Base-by-base conservation (phyloP, 2,888 invertebrate species). In the Ligdia adustata region DNA sequence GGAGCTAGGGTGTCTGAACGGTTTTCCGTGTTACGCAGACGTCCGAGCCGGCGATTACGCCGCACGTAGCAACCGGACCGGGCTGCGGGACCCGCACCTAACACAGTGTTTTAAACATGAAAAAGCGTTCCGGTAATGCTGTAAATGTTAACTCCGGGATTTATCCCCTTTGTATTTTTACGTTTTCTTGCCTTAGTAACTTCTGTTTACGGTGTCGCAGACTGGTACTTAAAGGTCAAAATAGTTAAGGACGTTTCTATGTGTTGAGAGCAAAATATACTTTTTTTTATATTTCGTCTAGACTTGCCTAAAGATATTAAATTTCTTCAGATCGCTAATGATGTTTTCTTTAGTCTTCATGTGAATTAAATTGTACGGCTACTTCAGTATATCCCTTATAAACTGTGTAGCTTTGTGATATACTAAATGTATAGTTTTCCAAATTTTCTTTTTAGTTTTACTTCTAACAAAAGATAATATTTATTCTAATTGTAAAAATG, bases 1-100 rank as follows among this genome's bases (percentile, higher is more conserved):
- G 43, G 54, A 70, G n/a, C n/a, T n/a, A n/a, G 79, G 80, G 70
- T 63, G 83, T 83, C 88, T 89, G 90, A 90, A 90, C 79, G 90
- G 84, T 90, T 90, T 90, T 90, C 87, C 90, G 86, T 89, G 90
- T 90, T 85, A 72, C 79, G 72, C 75, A 77, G 86, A 79, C 80
- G 84, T 80, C 84, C 82, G 81, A 78, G 79, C 75, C 72, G 75
- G 71, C 87, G 87, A 87, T 88, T 85, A 87, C 83, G 74, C 76
- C 77, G 76, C 87, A 84, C 88, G 86, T 84, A 79, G 71, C 67
- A 60, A 67, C 78, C 72, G 72, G 74, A 75, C 79, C 68, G 78
- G 77, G 69, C 78, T 64, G 68, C 67, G 66, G 67, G 76, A 73
- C 76, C 76, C 70, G 69, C 73, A 76, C 79, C 85, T 84, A 82